phyloP scores from a whole-genome alignment of 1,140 invertebrate species.

The Elymnias hypermnestra region DNA sequence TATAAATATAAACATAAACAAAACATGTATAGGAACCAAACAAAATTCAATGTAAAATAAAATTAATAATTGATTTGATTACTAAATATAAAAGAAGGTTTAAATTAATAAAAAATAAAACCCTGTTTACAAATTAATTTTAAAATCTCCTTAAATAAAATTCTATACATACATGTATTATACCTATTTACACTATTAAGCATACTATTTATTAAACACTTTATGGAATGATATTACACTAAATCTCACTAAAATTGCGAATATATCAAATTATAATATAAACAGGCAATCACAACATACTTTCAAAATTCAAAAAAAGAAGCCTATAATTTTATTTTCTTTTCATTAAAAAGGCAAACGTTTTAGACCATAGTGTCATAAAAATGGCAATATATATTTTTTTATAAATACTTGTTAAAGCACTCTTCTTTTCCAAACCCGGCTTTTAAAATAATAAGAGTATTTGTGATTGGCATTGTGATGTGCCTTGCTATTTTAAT shows the following conservation, averaged over 20 bases:
- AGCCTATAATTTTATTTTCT: too few species aligned
- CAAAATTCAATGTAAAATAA: neutral
- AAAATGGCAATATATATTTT: too few species aligned
- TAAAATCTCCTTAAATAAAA: neutral
- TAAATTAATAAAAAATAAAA: slow-evolving; percentile 1
- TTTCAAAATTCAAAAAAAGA: neutral
- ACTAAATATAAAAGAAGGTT: too few species aligned
- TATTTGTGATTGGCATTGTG: too few species aligned
- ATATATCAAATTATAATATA: neutral
- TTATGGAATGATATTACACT: neutral
- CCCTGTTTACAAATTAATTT: neutral
- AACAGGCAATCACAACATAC: neutral
- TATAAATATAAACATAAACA: too few species aligned
- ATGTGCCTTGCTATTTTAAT: too few species aligned
- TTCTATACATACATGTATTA: neutral
- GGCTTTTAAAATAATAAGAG: neutral
- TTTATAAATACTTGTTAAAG: too few species aligned
- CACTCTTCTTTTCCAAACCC: too few species aligned
- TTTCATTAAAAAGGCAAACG: too few species aligned
- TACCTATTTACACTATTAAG: neutral
- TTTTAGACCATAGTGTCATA: too few species aligned
- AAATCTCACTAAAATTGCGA: slow-evolving; percentile 2
- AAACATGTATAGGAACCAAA: too few species aligned
- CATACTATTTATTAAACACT: neutral
- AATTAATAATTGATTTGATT: too few species aligned